Conservation (phyloP, 2,888 invertebrate genomes). For the Agonopterix alstromeriana region DNA sequence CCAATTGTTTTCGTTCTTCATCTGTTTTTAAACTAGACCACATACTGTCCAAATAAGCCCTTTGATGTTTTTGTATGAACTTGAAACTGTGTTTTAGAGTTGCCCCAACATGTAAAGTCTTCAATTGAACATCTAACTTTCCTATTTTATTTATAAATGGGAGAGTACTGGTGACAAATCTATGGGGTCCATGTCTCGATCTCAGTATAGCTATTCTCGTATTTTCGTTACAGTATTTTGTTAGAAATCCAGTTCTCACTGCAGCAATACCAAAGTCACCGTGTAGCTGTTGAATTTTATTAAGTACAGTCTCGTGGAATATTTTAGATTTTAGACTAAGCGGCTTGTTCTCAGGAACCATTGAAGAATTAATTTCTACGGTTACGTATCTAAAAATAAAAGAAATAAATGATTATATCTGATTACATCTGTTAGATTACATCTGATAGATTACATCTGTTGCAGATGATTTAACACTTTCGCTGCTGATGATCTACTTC, state of each 20-base stretch:
- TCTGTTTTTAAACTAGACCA: constrained; percentile 79
- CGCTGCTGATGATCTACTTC: not conserved
- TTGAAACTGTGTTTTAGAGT: constrained; percentile 87
- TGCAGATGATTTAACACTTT: no score
- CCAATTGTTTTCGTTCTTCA: constrained; percentile 77
- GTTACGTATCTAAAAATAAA: constrained; percentile 78
- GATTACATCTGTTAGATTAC: no score
- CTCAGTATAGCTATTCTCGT: constrained; percentile 86
- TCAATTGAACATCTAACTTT: constrained; percentile 76
- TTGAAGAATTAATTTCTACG: constrained; percentile 76
- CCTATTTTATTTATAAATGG: constrained; percentile 83
- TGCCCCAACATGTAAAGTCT: constrained; percentile 85
- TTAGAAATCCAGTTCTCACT: constrained; percentile 82
- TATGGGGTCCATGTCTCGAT: constrained; percentile 85
- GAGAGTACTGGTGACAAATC: constrained; percentile 80
- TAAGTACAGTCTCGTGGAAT: constrained; percentile 75
- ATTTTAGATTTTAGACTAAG: constrained; percentile 68
- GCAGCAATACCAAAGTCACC: constrained; percentile 87
- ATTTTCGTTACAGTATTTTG: constrained; percentile 87
- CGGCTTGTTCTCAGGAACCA: constrained; percentile 63
- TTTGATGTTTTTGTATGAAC: constrained; percentile 83
- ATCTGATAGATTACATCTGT: no score
- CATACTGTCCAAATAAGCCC: constrained; percentile 78
- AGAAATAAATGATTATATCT: not conserved
- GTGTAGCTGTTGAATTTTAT: constrained; percentile 81